A percentile compares a stretch with the other conserved stretches of the same genome.
phyloP scores from a whole-genome alignment of 2,113 vertebrate genomes.

The Lepus americanus region DNA sequence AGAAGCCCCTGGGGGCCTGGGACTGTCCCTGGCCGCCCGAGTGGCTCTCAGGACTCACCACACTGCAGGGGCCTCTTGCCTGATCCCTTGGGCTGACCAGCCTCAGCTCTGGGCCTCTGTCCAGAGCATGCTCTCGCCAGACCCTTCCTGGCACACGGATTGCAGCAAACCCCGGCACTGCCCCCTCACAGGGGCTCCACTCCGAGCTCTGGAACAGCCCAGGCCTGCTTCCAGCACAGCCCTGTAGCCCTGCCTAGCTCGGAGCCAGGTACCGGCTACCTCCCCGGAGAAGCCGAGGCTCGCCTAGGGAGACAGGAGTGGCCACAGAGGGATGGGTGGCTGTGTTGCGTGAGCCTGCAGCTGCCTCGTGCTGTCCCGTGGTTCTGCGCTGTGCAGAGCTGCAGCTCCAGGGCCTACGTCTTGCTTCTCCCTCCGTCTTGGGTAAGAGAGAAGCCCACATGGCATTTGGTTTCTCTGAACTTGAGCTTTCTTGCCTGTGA shows the following conservation, averaged over 20 bases:
- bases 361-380: too few species aligned
- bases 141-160: neutral
- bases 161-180: neutral
- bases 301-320: neutral
- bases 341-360: neutral
- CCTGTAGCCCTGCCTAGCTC: neutral
- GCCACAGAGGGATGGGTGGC: neutral
- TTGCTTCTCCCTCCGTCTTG: neutral
- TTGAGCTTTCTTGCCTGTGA: neutral
- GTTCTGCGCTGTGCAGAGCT: neutral
- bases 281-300: neutral
- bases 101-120: neutral
- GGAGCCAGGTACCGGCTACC: neutral
- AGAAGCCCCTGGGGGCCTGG: neutral
- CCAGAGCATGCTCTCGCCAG: rapidly evolving
- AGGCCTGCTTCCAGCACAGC: neutral
- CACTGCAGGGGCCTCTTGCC: neutral
- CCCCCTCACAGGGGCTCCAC: neutral
- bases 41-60: neutral
- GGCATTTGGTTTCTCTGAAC: neutral
- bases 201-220: neutral
- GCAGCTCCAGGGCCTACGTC: neutral
- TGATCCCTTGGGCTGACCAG: too few species aligned
- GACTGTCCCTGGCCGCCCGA: neutral
- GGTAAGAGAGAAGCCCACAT: neutral